Evolutionary conservation across 2,888 invertebrate species (phyloP).

Genomic region (Agriopis marginaria): DNA sequence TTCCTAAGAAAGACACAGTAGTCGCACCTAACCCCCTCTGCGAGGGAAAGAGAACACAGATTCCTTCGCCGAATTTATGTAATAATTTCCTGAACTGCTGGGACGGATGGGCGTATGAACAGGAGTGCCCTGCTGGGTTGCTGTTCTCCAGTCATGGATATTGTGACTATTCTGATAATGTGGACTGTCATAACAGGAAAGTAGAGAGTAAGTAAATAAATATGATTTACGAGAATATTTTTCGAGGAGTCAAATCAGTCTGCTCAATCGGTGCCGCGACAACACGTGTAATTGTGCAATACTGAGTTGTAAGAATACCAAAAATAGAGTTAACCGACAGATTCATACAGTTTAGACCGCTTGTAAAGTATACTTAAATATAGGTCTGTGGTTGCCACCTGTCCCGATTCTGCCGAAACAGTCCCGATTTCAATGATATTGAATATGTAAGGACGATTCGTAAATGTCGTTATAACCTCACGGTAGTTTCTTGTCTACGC

Average conservation of each 20-base stretch:
- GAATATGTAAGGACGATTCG: too few species aligned
- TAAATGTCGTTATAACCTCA: neutral
- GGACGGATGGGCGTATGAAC: constrained; percentile 89
- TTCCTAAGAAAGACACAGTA: constrained; percentile 59
- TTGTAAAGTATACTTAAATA: too few species aligned
- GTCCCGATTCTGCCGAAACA: too few species aligned
- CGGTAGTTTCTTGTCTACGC: neutral
- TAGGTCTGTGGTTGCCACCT: too few species aligned
- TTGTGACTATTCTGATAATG: constrained; percentile 89
- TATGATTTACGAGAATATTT: too few species aligned
- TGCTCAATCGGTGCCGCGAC: too few species aligned
- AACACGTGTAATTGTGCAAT: too few species aligned
- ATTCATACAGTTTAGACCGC: too few species aligned
- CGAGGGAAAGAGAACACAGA: constrained; percentile 86
- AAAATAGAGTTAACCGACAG: too few species aligned
- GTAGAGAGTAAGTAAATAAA: constrained; percentile 58
- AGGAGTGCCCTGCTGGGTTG: constrained; percentile 88
- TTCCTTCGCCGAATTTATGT: constrained; percentile 86
- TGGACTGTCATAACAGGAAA: constrained; percentile 86
- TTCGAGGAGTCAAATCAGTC: too few species aligned
- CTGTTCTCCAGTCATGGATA: constrained; percentile 87
- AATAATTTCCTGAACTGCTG: constrained; percentile 90
- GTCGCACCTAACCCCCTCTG: constrained; percentile 73
- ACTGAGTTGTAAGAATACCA: too few species aligned
- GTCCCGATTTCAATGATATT: too few species aligned